Evolutionary conservation across 2,113 vertebrate genomes (phyloP).

Genomic region (Urocitellus parryii): DNA sequence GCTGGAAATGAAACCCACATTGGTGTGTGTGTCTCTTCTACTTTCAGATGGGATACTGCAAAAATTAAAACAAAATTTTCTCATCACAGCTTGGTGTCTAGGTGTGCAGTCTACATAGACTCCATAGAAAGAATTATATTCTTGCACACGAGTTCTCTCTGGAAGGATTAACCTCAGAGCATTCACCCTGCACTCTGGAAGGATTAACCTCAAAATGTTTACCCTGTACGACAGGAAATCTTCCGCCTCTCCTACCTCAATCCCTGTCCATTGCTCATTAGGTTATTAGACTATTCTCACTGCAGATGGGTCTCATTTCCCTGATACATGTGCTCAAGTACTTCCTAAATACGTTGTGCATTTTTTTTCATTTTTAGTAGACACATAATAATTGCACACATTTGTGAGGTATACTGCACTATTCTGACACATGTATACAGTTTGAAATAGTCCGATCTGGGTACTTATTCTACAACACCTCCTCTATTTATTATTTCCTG

Average conservation of each 20-base stretch:
- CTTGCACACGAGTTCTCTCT: fast-evolving
- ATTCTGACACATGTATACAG: not conserved
- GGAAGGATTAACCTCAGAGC: fast-evolving
- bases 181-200: too few species aligned
- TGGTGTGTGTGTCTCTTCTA: not conserved
- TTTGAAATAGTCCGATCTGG: too few species aligned
- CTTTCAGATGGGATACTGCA: not conserved
- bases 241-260: too few species aligned
- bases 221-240: fast-evolving
- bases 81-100: fast-evolving
- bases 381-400: too few species aligned
- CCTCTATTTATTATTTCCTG: not conserved
- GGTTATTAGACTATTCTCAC: fast-evolving
- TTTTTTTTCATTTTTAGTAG: not conserved
- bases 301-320: fast-evolving
- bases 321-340: not conserved
- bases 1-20: fast-evolving
- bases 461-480: too few species aligned
- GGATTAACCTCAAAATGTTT: too few species aligned
- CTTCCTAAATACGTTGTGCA: fast-evolving
- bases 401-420: not conserved
- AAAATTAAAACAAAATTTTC: not conserved
- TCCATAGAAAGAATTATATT: not conserved
- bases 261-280: fast-evolving
- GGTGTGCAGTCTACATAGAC: fast-evolving